These are phyloP conservation scores for Carposina sasakii DNA, from an alignment of 1,140 invertebrate genomes.

Conservation along the genomic window DNA sequence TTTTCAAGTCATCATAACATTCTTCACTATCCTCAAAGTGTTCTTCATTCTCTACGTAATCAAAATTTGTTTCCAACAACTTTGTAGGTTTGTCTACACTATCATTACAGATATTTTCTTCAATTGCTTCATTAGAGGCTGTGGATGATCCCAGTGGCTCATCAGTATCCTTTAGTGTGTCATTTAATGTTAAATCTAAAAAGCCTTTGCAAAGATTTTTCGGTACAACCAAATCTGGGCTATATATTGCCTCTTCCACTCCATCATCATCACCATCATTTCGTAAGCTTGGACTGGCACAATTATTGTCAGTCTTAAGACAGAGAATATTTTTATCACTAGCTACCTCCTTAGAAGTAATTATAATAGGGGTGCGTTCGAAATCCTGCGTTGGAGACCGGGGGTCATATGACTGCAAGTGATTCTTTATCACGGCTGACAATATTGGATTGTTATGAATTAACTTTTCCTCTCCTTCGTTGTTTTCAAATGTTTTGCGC, in stretches of 20 bases:
- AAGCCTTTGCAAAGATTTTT: slow-evolving; percentile 60
- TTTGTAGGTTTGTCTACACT: slow-evolving; percentile 28
- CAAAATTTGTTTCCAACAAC: slow-evolving; percentile 69
- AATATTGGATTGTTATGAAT: slow-evolving; percentile 64
- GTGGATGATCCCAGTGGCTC: slow-evolving; percentile 58
- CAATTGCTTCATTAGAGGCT: slow-evolving; percentile 55
- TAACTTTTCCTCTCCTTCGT: slow-evolving; percentile 48
- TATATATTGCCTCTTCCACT: slow-evolving; percentile 36
- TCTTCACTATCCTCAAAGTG: slow-evolving; percentile 22
- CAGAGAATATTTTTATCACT: slow-evolving; percentile 29
- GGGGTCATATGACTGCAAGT: slow-evolving; percentile 62
- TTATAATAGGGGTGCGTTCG: slow-evolving; percentile 59
- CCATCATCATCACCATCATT: slow-evolving; percentile 31
- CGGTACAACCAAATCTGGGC: slow-evolving; percentile 42
- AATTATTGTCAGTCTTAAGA: slow-evolving; percentile 29
- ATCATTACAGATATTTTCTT: slow-evolving; percentile 41
- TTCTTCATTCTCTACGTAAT: slow-evolving; percentile 46
- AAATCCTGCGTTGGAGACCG: slow-evolving; percentile 62
- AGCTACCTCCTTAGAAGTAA: slow-evolving; percentile 32
- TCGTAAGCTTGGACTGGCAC: slow-evolving; percentile 43
- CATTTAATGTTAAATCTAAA: slow-evolving; percentile 50
- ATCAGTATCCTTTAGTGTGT: slow-evolving; percentile 45
- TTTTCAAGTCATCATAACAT: slow-evolving; percentile 18
- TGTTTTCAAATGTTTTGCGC: slow-evolving; percentile 57
- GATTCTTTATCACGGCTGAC: slow-evolving; percentile 64